Conservation (phyloP, 1,140 invertebrate genomes). For the Stegodyphus dumicola region DNA sequence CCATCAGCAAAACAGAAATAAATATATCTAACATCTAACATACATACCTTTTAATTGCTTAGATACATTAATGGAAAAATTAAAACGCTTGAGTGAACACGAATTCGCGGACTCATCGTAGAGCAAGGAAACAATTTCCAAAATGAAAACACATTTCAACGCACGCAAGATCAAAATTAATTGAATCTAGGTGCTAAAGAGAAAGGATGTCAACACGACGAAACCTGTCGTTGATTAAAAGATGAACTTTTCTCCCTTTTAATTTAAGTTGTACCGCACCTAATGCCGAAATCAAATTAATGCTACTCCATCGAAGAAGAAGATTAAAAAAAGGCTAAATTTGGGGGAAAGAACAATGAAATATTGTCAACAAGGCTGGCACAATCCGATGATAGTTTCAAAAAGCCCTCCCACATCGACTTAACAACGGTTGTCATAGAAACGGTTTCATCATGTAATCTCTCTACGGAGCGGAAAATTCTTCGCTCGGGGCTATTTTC, state of each 20-base stretch:
- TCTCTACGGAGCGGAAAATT: neutral
- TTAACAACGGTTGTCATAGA: neutral
- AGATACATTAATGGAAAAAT: too few species aligned
- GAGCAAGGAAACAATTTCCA: neutral
- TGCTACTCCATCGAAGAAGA: neutral
- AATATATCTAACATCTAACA: too few species aligned
- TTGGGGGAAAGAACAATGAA: neutral
- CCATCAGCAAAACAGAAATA: too few species aligned
- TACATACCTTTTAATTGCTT: too few species aligned
- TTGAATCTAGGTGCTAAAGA: too few species aligned
- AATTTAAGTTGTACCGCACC: neutral
- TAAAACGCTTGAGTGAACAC: neutral
- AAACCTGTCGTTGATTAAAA: neutral
- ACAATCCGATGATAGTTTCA: neutral
- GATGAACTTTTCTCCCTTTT: neutral
- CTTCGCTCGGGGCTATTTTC: neutral
- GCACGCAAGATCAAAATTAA: neutral
- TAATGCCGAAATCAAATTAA: constrained; percentile 1
- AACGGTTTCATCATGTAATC: neutral
- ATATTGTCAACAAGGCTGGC: neutral
- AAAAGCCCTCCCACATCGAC: neutral
- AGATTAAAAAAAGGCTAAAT: neutral
- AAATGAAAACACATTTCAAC: constrained; percentile 1
- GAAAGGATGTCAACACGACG: neutral
- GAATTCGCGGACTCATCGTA: neutral